Evolutionary conservation across 2,797 vertebrate species (phyloP).

Genomic region (Antennarius maculatus): DNA sequence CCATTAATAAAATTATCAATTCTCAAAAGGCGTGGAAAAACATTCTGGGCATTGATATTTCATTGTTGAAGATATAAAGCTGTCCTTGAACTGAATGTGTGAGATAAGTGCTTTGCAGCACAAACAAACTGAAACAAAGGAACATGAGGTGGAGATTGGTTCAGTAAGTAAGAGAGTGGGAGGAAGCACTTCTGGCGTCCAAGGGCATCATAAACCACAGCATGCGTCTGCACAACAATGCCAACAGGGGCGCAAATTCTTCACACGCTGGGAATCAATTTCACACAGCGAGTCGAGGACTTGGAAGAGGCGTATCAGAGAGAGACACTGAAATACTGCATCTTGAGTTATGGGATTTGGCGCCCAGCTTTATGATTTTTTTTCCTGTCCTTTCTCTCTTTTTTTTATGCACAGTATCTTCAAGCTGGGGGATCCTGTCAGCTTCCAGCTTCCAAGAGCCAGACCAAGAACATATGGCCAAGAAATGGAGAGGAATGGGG

Average conservation of each 20-base stretch:
- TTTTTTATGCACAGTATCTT: conserved; percentile 57
- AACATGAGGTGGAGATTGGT: conserved; percentile 79
- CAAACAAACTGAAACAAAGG: conserved; percentile 77
- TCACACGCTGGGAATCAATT: conserved; percentile 80
- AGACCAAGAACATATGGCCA: conserved; percentile 69
- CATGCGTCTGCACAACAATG: conserved; percentile 76
- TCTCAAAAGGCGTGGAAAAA: conserved; percentile 65
- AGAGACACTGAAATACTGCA: conserved; percentile 77
- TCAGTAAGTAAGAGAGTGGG: conserved; percentile 72
- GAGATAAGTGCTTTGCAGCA: conserved; percentile 77
- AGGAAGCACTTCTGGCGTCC: conserved; percentile 70
- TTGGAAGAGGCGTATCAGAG: conserved; percentile 73
- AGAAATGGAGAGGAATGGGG: conserved; percentile 32
- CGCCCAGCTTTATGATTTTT: conserved; percentile 65
- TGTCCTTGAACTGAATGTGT: conserved; percentile 68
- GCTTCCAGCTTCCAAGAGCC: conserved; percentile 48
- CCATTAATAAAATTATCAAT: conserved; percentile 68
- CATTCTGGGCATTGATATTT: conserved; percentile 70
- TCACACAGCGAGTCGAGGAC: conserved; percentile 79
- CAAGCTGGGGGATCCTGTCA: conserved; percentile 70
- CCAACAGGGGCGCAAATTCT: conserved; percentile 79
- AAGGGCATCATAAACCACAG: conserved; percentile 75
- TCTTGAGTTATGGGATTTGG: conserved; percentile 81
- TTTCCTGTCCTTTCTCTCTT: conserved; percentile 56
- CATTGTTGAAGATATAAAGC: conserved; percentile 75